Base-by-base conservation (phyloP, 2,888 invertebrate genomes). In the Drosophila prolongata region DNA sequence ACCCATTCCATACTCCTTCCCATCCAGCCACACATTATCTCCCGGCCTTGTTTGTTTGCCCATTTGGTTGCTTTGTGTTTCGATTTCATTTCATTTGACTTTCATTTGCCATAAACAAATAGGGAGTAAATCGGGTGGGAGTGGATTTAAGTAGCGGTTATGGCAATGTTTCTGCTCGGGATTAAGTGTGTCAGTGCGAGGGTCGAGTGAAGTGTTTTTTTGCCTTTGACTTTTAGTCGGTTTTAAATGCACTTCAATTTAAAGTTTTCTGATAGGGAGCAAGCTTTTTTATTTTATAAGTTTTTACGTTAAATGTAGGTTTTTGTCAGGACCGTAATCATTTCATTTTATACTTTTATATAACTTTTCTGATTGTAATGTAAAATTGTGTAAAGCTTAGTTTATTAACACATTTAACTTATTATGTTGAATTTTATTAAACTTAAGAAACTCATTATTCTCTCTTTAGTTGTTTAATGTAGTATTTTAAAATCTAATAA, bases 11-110 rank as follows among this genome's bases (percentile, higher is more conserved):
- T 53, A 27, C 13, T 14, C n/a, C 14, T 6, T 44, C 11, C 44
- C 16, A 30, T 14, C 10, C 50, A n/a, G 10, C 10, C 24, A 11
- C 10, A 42, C 64, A 81, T 67, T 81, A 81, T 76, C 52, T 53
- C 27, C 40, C 19, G 16, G 34, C 30, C 52, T 47, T 54, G 60
- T 70, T 70, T 61, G 60, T 70, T 68, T 71, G 66, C 79, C 81
- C 75, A 75, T 84, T 77, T 79, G 62, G 42, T 49, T 67, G 59
- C 73, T 71, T 54, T 66, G 73, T 81, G 74, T 82, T 82, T 80
- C 74, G 87, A 75, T 87, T 83, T 83, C 76, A 81, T 82, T 82
- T 82, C 80, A 75, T 84, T 72, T 78, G 78, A 75, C 75, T 84
- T 81, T 74, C 81, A 67, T 75, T 83, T 67, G 71, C 61, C 64